phyloP scores from a whole-genome alignment of 2,113 vertebrate genomes.

The Gymnorhina tibicen region DNA sequence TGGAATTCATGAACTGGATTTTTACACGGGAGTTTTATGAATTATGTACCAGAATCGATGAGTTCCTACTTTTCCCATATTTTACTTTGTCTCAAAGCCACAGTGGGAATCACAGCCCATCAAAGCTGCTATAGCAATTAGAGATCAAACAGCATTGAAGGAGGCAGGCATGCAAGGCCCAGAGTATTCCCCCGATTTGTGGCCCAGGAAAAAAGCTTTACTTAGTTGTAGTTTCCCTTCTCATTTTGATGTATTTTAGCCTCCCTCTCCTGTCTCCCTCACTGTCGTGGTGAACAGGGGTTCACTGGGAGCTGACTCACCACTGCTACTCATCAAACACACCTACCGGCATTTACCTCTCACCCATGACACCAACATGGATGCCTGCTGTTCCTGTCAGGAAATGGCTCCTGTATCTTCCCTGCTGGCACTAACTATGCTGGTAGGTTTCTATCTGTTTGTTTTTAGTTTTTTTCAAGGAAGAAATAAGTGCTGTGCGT shows the following conservation, averaged over 20 bases:
- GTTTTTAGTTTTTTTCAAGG: neutral
- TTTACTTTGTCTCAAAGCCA: constrained; percentile 37
- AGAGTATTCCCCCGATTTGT: neutral
- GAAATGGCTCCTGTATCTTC: neutral
- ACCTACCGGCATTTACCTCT: neutral
- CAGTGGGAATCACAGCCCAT: constrained; percentile 14
- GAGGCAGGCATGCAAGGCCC: neutral
- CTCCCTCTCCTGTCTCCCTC: neutral
- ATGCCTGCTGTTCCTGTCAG: neutral
- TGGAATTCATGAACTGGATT: constrained; percentile 60
- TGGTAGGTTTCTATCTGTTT: neutral
- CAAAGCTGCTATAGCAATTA: constrained; percentile 24
- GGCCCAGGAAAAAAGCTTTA: neutral
- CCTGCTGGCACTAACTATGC: neutral
- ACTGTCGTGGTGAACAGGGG: accelerated
- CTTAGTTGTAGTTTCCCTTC: neutral
- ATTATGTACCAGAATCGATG: constrained; percentile 66
- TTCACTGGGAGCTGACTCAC: neutral
- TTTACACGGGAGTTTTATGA: constrained; percentile 63
- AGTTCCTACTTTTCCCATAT: constrained; percentile 36
- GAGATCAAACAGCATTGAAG: neutral
- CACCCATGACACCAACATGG: accelerated
- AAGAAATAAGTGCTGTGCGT: neutral
- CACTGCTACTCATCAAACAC: neutral
- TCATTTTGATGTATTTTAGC: neutral